These are phyloP conservation scores for Rotaria sp. DNA, from an alignment of 2,888 invertebrate genomes.

Conservation along the genomic window DNA sequence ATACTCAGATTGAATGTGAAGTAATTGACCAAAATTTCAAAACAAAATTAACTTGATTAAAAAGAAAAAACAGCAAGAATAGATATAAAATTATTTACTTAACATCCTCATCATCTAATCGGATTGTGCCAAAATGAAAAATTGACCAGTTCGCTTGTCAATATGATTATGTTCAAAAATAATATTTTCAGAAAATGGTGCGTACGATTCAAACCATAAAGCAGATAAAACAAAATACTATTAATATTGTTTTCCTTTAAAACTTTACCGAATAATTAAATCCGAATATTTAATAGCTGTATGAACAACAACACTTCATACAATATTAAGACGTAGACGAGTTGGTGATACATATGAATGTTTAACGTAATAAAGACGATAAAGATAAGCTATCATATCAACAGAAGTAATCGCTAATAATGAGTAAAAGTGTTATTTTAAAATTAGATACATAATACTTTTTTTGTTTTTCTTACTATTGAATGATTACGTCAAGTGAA, in stretches of 20 bases:
- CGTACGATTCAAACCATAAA: background rate
- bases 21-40: conserved; percentile 16
- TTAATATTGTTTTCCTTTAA: background rate
- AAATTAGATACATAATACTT: background rate
- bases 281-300: background rate
- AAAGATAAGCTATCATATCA: background rate
- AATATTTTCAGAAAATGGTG: conserved; percentile 6
- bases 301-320: background rate
- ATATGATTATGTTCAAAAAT: conserved; percentile 15
- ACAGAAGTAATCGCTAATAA: background rate
- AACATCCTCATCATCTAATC: background rate
- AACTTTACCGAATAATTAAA: background rate
- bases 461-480: background rate
- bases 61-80: background rate
- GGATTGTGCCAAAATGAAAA: background rate
- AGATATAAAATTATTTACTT: background rate
- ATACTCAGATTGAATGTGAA: conserved; percentile 21
- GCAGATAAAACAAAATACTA: background rate
- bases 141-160: background rate
- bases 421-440: background rate
- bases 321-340: background rate
- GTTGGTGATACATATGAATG: conserved; percentile 5
- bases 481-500: background rate
- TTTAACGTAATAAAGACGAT: conserved; percentile 18
- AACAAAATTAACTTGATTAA: background rate